Evolutionary conservation across 2,797 vertebrate genomes (phyloP).

Genomic region (Sparus aurata): DNA sequence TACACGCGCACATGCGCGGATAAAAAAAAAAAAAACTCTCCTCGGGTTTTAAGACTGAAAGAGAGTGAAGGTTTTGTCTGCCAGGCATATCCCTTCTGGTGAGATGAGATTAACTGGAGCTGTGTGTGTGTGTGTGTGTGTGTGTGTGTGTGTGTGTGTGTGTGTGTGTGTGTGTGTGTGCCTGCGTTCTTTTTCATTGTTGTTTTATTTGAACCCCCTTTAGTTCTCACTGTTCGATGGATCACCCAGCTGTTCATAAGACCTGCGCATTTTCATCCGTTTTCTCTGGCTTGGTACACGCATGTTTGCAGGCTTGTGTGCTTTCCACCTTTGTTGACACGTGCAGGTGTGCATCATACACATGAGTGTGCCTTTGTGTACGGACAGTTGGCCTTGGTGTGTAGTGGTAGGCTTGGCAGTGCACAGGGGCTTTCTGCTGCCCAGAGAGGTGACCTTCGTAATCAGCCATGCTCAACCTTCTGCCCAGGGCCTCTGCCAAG

Average conservation of each 20-base stretch:
- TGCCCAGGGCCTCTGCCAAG: constrained; percentile 65
- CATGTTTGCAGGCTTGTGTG: not conserved
- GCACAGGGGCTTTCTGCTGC: constrained; percentile 33
- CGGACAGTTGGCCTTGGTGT: constrained; percentile 38
- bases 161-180: constrained; percentile 37
- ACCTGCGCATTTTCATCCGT: not conserved
- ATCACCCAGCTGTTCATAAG: constrained; percentile 36
- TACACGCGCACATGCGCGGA: constrained; percentile 23
- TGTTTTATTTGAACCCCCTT: constrained; percentile 39
- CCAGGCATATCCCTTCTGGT: constrained; percentile 76
- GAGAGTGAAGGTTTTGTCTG: constrained; percentile 70
- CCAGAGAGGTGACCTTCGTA: constrained; percentile 71
- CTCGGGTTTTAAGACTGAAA: constrained; percentile 64
- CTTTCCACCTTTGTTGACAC: constrained; percentile 7
- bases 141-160: not conserved
- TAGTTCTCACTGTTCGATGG: constrained; percentile 39
- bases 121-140: constrained; percentile 30
- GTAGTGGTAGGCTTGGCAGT: constrained; percentile 43
- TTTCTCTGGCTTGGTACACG: not conserved
- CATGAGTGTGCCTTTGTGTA: constrained; percentile 7
- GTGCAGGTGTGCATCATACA: not conserved
- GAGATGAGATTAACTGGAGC: constrained; percentile 73
- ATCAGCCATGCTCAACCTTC: constrained; percentile 64
- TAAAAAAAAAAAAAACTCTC: constrained; percentile 23
- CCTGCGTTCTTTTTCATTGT: constrained; percentile 47